Evolutionary conservation across 2,888 invertebrate species (phyloP).

Genomic region (Limnephilus lunatus): DNA sequence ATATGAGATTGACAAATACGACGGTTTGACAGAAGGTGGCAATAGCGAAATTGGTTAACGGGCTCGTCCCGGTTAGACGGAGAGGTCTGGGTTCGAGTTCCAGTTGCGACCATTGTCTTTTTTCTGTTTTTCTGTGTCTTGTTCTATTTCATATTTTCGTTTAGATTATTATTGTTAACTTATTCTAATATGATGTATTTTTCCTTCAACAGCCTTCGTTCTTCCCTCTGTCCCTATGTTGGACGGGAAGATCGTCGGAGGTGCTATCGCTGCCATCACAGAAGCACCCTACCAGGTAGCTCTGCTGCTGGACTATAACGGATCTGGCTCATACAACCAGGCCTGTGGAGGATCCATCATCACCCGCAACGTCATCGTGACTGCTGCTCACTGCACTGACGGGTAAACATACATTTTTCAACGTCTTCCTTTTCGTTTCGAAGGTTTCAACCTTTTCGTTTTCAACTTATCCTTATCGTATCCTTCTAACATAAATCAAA

Average conservation of each 20-base stretch:
- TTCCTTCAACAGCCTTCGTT: conserved; percentile 28
- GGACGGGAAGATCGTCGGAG: conserved; percentile 70
- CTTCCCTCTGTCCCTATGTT: conserved; percentile 28
- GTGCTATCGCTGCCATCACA: conserved; percentile 72
- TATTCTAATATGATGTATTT: no score
- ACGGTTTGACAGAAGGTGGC: no score
- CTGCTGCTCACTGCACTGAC: conserved; percentile 74
- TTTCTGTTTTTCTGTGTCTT: no score
- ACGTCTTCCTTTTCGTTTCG: background rate
- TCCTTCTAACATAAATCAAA: no score
- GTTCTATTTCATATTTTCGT: no score
- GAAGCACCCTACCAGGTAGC: conserved; percentile 74
- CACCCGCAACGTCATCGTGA: conserved; percentile 69
- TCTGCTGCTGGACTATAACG: conserved; percentile 67
- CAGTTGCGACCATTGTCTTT: no score
- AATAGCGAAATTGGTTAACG: no score
- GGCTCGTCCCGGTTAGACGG: no score
- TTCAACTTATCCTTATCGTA: background rate
- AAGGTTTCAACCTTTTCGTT: background rate
- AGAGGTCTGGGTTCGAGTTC: no score
- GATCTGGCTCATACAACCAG: conserved; percentile 70
- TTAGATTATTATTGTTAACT: no score
- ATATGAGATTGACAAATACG: no score
- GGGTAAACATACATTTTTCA: conserved; percentile 49
- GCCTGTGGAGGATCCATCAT: conserved; percentile 74